Base-by-base conservation (phyloP, 1,140 invertebrate genomes). In the Piezodorus guildinii region DNA sequence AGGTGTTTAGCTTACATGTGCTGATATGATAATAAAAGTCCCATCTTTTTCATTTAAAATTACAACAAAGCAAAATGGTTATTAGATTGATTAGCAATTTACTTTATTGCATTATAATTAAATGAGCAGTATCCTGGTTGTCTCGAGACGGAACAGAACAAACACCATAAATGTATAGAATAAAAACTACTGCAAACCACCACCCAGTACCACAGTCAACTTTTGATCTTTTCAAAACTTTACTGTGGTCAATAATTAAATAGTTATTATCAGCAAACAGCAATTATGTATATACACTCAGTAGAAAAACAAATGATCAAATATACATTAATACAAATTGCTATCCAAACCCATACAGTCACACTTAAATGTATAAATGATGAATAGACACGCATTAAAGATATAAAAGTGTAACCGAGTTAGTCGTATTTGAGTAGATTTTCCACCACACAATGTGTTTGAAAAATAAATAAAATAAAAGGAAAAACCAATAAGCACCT, bases 341-440 rank as follows among this genome's bases (percentile, higher is more conserved):
- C 65, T 66, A 66, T 66, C 60, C 65, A 66, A 66, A 56, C 64
- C 65, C 65, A 66, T 66, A 66, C 64, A 65, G 52, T 62, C 64
- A 65, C 65, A 66, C 65, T 65, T 61, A 39, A 44, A 49, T 62
- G 43, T 62, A 62, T 62, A 63, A 56, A 56, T 64, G 19, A 63
- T 43, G 63, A 45, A 60, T 58, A 54, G 23, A 52, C 34, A 64
- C 56, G 63, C 56, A 62, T 21, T 62, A 62, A 62, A 43, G 49
- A 62, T 44, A 60, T 60, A 46, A 60, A 34, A 60, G 27, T 60
- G 58, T 34, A 60, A n/a, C 27, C 39, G 58, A 60, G 58, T 39
- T 60, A 44, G 58, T 60, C n/a, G 58, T 39, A 60, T 39, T n/a
- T 15, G 17, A 60, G 34, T 39, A 39, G 39, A n/a, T 60, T 39